These are phyloP conservation scores for Dione vanillae DNA, from an alignment of 2,888 invertebrate species.

Conservation along the genomic window DNA sequence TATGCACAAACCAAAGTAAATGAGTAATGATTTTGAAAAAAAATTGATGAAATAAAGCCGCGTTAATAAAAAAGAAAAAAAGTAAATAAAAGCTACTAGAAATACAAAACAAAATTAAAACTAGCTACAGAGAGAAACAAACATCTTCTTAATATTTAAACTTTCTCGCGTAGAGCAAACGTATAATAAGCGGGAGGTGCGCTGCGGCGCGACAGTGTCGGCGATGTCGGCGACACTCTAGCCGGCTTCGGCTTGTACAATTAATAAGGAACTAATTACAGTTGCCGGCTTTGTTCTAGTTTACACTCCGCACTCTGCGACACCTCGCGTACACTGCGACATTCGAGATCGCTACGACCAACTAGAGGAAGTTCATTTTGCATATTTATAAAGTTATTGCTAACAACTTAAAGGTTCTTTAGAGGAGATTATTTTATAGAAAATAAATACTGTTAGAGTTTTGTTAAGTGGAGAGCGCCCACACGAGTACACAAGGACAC, in stretches of 20 bases:
- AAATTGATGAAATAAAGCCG: too few relatives aligned
- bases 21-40: too few relatives aligned
- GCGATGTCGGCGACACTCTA: constrained; percentile 15
- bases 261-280: constrained; percentile 32
- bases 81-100: neutral
- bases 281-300: constrained; percentile 23
- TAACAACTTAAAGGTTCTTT: neutral
- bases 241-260: constrained; percentile 18
- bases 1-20: too few relatives aligned
- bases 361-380: constrained; percentile 13
- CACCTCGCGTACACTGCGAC: constrained; percentile 1
- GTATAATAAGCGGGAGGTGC: neutral
- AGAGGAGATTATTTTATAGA: neutral
- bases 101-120: neutral
- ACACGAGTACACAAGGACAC: too few relatives aligned
- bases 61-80: too few relatives aligned
- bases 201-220: neutral
- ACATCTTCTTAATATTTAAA: constrained; percentile 10
- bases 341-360: too few relatives aligned
- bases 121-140: neutral
- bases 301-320: neutral
- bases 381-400: constrained; percentile 15
- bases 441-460: neutral
- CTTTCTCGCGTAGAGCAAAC: constrained; percentile 4
- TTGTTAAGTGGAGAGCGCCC: neutral